These are phyloP conservation scores for Simalia tracyae DNA, from an alignment of 2,797 vertebrate species.

Conservation along the genomic window DNA sequence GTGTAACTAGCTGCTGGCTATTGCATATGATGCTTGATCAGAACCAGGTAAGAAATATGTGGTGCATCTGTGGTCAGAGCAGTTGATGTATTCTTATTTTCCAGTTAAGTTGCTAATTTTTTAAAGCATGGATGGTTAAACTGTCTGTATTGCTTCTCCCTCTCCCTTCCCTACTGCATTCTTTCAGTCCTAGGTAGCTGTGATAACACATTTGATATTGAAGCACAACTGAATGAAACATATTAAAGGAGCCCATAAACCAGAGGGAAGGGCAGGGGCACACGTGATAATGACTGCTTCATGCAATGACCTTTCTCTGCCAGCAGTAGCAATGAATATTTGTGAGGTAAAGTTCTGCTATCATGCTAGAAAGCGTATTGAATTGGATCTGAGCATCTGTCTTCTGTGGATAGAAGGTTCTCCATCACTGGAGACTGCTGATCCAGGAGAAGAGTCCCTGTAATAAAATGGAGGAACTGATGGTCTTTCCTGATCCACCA, in stretches of 20 bases:
- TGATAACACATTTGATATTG: background rate
- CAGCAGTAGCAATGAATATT: background rate
- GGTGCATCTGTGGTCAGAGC: background rate
- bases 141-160: background rate
- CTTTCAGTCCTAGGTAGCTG: conserved; percentile 23
- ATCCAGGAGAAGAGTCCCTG: background rate
- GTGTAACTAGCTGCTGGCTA: conserved; percentile 66
- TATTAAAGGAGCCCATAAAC: conserved; percentile 23
- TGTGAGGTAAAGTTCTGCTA: background rate
- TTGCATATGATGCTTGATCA: conserved; percentile 63
- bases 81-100: conserved; percentile 25
- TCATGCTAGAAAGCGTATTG: background rate
- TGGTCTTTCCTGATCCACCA: background rate
- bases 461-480: background rate
- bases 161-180: background rate
- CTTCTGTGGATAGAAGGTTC: background rate
- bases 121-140: background rate
- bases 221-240: conserved; percentile 25
- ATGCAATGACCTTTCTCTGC: background rate
- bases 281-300: background rate
- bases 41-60: conserved; percentile 48
- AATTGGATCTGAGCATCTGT: background rate
- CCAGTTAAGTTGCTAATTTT: conserved; percentile 32
- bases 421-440: background rate
- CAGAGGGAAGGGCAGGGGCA: background rate